Evolutionary conservation across 2,113 vertebrate species (phyloP).

Genomic region (Cyanoderma ruficeps): DNA sequence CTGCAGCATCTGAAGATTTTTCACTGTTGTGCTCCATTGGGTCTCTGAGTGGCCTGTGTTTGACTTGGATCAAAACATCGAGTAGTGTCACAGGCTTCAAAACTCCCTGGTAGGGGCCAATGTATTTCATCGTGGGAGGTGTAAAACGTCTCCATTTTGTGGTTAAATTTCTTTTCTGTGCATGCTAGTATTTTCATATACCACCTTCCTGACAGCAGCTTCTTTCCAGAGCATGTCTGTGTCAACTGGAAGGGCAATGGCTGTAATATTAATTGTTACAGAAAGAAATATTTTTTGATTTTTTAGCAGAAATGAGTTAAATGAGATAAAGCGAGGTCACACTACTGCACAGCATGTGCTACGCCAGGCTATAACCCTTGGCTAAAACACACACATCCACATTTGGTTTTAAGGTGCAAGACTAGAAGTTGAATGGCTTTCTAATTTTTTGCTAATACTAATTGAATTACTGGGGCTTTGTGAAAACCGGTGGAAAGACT

Average conservation of each 20-base stretch:
- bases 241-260: background rate
- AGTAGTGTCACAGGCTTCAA: background rate
- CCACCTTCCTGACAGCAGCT: background rate
- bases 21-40: background rate
- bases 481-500: background rate
- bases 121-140: background rate
- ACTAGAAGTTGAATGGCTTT: background rate
- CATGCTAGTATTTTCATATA: background rate
- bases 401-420: background rate
- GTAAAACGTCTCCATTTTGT: background rate
- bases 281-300: background rate
- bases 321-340: background rate
- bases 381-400: background rate
- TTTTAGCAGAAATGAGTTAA: background rate
- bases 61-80: background rate
- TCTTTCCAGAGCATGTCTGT: background rate
- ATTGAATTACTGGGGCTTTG: background rate
- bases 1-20: background rate
- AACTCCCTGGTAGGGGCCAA: background rate
- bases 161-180: background rate
- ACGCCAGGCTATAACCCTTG: background rate
- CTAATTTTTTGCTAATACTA: background rate
- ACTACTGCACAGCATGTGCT: accelerated
- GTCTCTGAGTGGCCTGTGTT: background rate
- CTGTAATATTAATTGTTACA: background rate